phyloP scores from a whole-genome alignment of 1,140 invertebrate species.

The Drosophila chauvacae region DNA sequence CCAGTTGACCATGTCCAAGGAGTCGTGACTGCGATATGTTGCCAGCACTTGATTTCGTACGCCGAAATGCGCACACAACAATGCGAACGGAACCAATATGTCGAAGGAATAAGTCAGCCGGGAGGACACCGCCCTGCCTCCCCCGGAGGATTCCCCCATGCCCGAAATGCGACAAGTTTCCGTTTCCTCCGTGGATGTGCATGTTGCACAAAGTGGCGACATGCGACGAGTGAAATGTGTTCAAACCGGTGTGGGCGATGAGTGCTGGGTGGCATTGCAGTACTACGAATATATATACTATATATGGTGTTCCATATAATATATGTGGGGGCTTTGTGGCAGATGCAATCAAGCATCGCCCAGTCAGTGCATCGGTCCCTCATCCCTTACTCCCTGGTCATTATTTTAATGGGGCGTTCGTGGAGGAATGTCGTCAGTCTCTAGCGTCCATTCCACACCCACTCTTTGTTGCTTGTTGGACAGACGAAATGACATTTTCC shows the following conservation, averaged over 20 bases:
- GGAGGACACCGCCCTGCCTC: conserved; percentile 1
- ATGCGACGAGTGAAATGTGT: conserved; percentile 45
- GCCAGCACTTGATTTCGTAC: conserved; percentile 51
- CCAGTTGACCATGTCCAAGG: conserved; percentile 40
- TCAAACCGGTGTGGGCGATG: conserved; percentile 4
- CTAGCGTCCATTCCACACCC: conserved; percentile 1
- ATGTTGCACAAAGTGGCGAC: conserved; percentile 59
- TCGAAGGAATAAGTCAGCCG: conserved; percentile 36
- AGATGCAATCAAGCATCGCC: conserved; percentile 47
- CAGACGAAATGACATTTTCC: background rate
- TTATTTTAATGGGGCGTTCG: conserved; percentile 48
- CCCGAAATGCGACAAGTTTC: conserved; percentile 54
- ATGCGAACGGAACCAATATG: conserved; percentile 56
- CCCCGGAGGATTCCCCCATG: background rate
- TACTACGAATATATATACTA: background rate
- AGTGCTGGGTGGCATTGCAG: background rate
- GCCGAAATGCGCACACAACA: conserved; percentile 57
- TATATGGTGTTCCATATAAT: background rate
- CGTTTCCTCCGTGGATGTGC: conserved; percentile 48
- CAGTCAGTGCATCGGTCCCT: conserved; percentile 13
- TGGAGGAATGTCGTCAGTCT: conserved; percentile 24
- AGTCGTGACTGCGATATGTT: conserved; percentile 52
- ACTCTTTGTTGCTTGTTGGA: conserved; percentile 8
- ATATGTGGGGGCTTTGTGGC: conserved; percentile 12
- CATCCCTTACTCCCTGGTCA: conserved; percentile 20